Evolutionary conservation across 2,888 invertebrate genomes (phyloP), one percentile per base, ranked within the genome.

Genomic region (Ophonus ardosiacus): DNA sequence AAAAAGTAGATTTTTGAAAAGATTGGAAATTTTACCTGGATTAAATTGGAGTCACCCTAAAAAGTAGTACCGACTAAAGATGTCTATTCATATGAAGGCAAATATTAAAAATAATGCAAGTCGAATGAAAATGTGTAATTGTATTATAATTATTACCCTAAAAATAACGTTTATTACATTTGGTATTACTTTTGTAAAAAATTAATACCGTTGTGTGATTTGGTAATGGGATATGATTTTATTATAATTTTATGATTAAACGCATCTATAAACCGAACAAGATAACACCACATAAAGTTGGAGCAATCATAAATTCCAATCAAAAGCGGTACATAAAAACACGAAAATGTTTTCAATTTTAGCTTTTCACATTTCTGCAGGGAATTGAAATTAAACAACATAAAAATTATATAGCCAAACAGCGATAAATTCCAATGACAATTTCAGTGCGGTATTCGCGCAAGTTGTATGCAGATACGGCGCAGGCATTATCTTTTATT

Each of bases 331-430:
- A n/a, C 21, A 61, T 61, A 79, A 76, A 79, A 57, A 79, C 61
- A 61, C 15, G 79, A 61, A 38, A 40, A 57, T 61, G 79, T 79
- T 61, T 79, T 79, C 79, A 79, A 79, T 79, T 79, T 79, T 51
- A 79, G 79, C 57, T 79, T 79, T 61, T 18, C 79, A 59, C 79
- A 79, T 79, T 81, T 57, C 83, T 59, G 56, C 24, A 57, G 83
- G 83, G 83, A 83, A 83, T 71, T 57, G 74, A 71, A 83, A 83
- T 83, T 83, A 83, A 82, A 83, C 83, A 83, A 83, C 83, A 83
- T 83, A 83, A 83, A 83, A 83, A 83, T 83, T 83, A 83, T 83
- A 83, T 83, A 40, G 71, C 83, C 74, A 83, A 83, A 83, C 83
- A 83, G 76, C 61, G 71, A 83, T 83, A 83, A 83, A 83, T 83